Evolutionary conservation across 2,888 invertebrate species (phyloP).

Genomic region (Deroplatys truncata): DNA sequence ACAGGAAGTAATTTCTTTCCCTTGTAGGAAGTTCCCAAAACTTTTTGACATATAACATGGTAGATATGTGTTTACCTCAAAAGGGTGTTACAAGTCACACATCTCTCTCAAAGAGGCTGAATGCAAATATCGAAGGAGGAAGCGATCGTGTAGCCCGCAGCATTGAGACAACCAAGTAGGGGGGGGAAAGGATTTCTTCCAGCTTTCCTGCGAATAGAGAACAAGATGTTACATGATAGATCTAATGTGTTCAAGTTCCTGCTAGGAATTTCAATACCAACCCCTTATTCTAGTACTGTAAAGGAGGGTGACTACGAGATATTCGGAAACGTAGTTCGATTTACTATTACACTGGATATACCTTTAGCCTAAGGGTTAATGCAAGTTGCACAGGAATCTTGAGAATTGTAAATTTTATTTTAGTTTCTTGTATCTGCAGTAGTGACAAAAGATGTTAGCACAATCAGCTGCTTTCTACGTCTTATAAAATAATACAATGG

Average conservation of each 20-base stretch:
- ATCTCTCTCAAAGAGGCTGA: not conserved
- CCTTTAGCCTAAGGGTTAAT: too few relatives aligned
- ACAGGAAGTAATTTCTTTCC: too few relatives aligned
- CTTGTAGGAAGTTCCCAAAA: too few relatives aligned
- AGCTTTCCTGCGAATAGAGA: not conserved
- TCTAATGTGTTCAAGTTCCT: not conserved
- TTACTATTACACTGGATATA: too few relatives aligned
- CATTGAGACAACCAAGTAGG: not conserved
- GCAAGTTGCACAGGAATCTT: too few relatives aligned
- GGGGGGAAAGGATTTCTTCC: not conserved
- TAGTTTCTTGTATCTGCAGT: too few relatives aligned
- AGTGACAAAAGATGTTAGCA: too few relatives aligned
- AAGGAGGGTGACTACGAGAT: not conserved
- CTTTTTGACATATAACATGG: too few relatives aligned
- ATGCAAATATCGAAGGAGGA: not conserved
- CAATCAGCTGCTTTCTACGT: too few relatives aligned
- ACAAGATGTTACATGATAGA: not conserved
- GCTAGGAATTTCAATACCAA: not conserved
- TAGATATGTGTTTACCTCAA: not conserved
- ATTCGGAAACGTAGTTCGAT: too few relatives aligned
- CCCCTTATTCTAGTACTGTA: not conserved
- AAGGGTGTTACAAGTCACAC: not conserved
- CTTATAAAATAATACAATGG: too few relatives aligned
- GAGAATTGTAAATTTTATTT: too few relatives aligned
- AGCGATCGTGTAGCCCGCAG: not conserved